phyloP scores from a whole-genome alignment of 2,797 vertebrate species.

The Carduelis carduelis region DNA sequence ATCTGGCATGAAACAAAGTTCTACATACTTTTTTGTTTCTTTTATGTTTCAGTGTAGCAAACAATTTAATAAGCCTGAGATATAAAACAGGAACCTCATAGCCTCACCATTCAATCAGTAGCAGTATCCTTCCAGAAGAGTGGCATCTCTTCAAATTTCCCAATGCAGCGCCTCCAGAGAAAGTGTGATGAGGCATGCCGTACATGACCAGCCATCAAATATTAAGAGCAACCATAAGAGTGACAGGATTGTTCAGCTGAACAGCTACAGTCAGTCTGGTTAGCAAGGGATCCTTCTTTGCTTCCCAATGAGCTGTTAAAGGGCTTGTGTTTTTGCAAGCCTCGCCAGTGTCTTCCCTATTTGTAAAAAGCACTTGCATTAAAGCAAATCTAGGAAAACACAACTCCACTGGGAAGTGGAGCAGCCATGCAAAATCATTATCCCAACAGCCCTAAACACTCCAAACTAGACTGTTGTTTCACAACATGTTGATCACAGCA shows the following conservation, averaged over 20 bases:
- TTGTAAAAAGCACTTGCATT: constrained; percentile 18
- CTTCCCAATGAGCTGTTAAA: constrained; percentile 1
- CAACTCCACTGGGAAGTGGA: not conserved
- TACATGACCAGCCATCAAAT: constrained; percentile 10
- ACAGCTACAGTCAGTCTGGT: not conserved
- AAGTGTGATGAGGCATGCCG: not conserved
- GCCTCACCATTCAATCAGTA: not conserved
- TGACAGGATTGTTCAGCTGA: constrained; percentile 11
- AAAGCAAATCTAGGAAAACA: constrained; percentile 16
- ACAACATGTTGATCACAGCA: constrained; percentile 35
- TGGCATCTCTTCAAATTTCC: not conserved
- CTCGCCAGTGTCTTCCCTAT: not conserved
- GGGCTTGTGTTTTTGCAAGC: not conserved
- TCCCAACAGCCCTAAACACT: constrained; percentile 20
- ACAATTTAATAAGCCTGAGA: not conserved
- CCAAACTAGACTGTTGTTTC: constrained; percentile 14
- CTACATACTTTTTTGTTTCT: not conserved
- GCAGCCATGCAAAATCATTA: constrained; percentile 22
- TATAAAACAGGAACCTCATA: not conserved
- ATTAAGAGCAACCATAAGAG: not conserved
- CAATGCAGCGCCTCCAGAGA: not conserved
- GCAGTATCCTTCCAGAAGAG: not conserved
- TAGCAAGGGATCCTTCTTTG: constrained; percentile 15
- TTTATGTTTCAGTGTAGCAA: rapidly evolving
- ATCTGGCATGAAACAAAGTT: rapidly evolving